phyloP scores from a whole-genome alignment of 2,888 invertebrate genomes.

The Alcis repandata region DNA sequence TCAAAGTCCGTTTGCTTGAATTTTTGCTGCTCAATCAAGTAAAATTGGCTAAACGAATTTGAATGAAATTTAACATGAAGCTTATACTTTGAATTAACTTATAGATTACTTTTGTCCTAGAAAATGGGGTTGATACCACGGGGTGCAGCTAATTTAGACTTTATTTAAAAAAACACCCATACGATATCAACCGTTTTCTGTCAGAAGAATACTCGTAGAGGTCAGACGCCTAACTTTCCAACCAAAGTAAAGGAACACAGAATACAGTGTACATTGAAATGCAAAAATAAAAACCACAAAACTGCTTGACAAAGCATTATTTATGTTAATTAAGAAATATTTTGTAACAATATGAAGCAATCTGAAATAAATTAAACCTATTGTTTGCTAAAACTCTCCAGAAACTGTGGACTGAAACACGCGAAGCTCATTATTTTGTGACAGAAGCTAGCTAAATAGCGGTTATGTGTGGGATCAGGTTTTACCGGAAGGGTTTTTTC shows the following conservation, averaged over 20 bases:
- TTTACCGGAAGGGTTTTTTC: slow-evolving; percentile 18
- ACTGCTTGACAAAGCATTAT: not conserved
- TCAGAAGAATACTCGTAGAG: too few species aligned
- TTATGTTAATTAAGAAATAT: slow-evolving; percentile 8
- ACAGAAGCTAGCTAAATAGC: slow-evolving; percentile 25
- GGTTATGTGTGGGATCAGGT: slow-evolving; percentile 36
- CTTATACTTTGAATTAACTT: too few species aligned
- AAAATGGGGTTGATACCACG: too few species aligned
- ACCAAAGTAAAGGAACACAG: not conserved
- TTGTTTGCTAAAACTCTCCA: slow-evolving; percentile 27
- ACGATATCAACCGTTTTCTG: too few species aligned
- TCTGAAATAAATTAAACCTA: slow-evolving; percentile 17
- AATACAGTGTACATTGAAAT: not conserved
- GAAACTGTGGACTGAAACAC: slow-evolving; percentile 18
- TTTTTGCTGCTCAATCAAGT: too few species aligned
- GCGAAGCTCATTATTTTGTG: slow-evolving; percentile 31
- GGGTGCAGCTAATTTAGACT: too few species aligned
- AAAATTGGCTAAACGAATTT: too few species aligned
- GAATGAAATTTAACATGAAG: too few species aligned
- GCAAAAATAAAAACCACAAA: not conserved
- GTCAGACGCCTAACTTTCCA: too few species aligned
- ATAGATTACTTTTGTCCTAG: too few species aligned
- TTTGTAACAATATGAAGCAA: slow-evolving; percentile 1
- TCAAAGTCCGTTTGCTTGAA: too few species aligned
- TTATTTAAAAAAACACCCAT: too few species aligned